Conservation (phyloP, 2,797 vertebrate genomes). For the Cossypha caffra region DNA sequence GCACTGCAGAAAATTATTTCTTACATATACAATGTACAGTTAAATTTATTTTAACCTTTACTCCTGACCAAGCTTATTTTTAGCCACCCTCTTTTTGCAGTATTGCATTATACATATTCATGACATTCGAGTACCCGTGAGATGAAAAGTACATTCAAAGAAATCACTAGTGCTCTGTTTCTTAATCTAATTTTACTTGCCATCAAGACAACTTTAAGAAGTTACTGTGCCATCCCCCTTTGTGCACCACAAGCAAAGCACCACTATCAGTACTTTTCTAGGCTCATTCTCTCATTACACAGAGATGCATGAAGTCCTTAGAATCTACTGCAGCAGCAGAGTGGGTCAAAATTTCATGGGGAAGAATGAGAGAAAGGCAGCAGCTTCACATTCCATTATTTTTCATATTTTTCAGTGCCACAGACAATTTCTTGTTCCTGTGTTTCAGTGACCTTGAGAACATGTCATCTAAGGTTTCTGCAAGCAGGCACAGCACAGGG, state of each 20-base stretch:
- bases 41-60: conserved; percentile 41
- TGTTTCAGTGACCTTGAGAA: neutral
- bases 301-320: neutral
- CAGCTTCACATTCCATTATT: neutral
- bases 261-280: neutral
- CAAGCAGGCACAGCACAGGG: neutral
- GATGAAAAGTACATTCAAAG: neutral
- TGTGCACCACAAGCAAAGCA: neutral
- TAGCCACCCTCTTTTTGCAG: neutral
- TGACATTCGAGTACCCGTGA: neutral
- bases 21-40: neutral
- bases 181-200: neutral
- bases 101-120: neutral
- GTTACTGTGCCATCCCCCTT: neutral
- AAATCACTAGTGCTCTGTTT: neutral
- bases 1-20: conserved; percentile 1
- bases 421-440: neutral
- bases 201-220: neutral
- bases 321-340: neutral
- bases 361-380: neutral
- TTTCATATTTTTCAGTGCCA: neutral
- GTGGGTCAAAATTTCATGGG: accelerated
- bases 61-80: conserved; percentile 36
- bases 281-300: neutral
- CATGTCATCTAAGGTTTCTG: neutral